Conservation (phyloP, 2,888 invertebrate genomes). For the Pegoplata infirma region DNA sequence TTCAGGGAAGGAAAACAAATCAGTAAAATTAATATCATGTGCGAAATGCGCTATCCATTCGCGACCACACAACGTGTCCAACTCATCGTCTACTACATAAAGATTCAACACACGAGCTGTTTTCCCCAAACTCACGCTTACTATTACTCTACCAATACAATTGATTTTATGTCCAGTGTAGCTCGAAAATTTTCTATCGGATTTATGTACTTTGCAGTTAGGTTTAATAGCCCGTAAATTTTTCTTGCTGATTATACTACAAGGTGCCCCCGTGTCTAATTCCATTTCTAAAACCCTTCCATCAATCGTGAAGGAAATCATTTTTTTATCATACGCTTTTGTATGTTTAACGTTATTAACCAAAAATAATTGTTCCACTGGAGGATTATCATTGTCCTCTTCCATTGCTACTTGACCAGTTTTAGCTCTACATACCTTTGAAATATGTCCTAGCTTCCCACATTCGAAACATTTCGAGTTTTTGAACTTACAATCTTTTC, state of each 20-base stretch:
- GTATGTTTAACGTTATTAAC: background rate
- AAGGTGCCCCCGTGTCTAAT: conserved; percentile 45
- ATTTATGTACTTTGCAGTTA: background rate
- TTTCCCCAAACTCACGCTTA: conserved; percentile 1
- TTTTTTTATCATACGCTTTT: background rate
- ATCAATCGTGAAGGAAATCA: background rate
- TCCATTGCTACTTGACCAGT: background rate
- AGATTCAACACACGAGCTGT: conserved; percentile 2
- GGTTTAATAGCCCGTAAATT: background rate
- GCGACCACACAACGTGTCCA: conserved; percentile 37
- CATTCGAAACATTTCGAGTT: background rate
- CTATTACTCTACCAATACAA: conserved; percentile 8
- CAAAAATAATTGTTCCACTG: background rate
- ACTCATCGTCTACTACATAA: conserved; percentile 31
- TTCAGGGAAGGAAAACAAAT: background rate
- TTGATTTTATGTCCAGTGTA: conserved; percentile 38
- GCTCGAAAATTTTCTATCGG: conserved; percentile 25
- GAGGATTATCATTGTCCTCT: background rate
- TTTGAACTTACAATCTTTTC: conserved; percentile 26
- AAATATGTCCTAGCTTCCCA: background rate
- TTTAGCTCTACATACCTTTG: background rate
- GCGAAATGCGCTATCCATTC: conserved; percentile 40
- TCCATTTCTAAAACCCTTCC: conserved; percentile 37
- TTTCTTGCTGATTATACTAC: conserved; percentile 34
- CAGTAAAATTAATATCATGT: conserved; percentile 19